Evolutionary conservation across 1,140 invertebrate genomes (phyloP), one percentile per base, ranked within the genome.

Genomic region (Sycobia sp.): DNA sequence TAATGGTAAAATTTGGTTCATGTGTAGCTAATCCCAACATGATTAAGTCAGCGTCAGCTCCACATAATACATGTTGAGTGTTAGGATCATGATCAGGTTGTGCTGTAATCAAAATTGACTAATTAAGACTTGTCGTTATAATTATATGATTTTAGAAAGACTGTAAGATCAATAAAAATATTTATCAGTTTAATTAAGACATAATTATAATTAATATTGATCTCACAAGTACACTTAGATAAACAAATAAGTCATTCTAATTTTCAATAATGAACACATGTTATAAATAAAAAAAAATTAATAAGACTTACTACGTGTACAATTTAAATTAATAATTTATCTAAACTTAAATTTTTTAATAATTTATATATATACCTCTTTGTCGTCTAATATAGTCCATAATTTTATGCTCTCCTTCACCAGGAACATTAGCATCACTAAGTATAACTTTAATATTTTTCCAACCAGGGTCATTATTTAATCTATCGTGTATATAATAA

Each of bases 321-420:
- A 23, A 27, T 43, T 59, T 58, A 44, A 58, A 57, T 49, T 57
- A 53, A 55, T 34, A 49, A 32, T 32, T 32, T 32, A 7, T 32
- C 5, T 32, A 11, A 32, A 32, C 4, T 32, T n/a, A 11, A 7
- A 32, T 32, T 32, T 32, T 32, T 32, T 44, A 29, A 44, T 44
- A n/a, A n/a, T n/a, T n/a, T 32, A n/a, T 54, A 27, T 56, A 27
- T n/a, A 25, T 73, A 90, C 89, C 89, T 85, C 96, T 88, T 82
- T 99, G 97, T 72, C 88, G 89, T n/a, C 97, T 85, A 68, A 99
- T 97, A 78, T 89, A 99, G 82, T 99, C 96, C 97, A 99, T 99
- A 69, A 99, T 99, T 83, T 99, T 99, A 75, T 99, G 97, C 82
- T 99, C 97, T 20, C 97, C 97, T 84, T 99, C 97, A 18, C 97